Conservation (phyloP, 2,797 vertebrate species). For the Alcedo quadribrachys region DNA sequence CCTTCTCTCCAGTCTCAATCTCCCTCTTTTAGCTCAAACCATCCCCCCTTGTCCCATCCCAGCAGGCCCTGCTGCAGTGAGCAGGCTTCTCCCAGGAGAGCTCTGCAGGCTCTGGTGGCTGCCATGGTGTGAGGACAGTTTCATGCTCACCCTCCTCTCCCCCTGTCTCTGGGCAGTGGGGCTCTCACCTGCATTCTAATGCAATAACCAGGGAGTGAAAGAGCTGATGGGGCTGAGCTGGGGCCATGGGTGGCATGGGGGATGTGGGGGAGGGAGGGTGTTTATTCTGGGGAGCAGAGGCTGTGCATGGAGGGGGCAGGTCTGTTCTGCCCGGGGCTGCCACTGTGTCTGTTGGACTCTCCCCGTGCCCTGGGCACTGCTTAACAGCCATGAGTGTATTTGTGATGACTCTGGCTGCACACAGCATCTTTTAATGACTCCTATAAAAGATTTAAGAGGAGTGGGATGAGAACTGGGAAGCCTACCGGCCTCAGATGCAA, state of each 20-base stretch:
- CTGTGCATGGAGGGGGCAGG: background rate
- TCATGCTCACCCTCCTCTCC: no score
- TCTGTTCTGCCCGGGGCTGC: background rate
- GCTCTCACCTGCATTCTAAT: background rate
- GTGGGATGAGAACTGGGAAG: background rate
- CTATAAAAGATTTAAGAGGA: background rate
- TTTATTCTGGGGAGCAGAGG: background rate
- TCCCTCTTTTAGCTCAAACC: background rate
- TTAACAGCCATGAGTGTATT: background rate
- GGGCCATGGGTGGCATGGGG: rapidly evolving
- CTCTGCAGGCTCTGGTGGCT: background rate
- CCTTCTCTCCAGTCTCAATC: background rate
- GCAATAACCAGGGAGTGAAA: background rate
- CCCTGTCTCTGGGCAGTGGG: no score
- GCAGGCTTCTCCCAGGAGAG: background rate
- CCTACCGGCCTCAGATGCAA: background rate
- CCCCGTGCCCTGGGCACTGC: background rate
- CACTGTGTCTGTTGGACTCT: background rate
- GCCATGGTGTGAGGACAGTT: no score
- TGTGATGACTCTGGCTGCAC: background rate
- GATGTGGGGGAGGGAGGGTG: background rate
- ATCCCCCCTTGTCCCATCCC: no score
- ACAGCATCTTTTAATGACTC: background rate
- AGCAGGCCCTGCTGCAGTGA: background rate
- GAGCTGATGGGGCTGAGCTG: background rate